Evolutionary conservation across 2,113 vertebrate species (phyloP), one percentile per base, ranked within the genome.

Genomic region (Romanogobio albipinnatus): DNA sequence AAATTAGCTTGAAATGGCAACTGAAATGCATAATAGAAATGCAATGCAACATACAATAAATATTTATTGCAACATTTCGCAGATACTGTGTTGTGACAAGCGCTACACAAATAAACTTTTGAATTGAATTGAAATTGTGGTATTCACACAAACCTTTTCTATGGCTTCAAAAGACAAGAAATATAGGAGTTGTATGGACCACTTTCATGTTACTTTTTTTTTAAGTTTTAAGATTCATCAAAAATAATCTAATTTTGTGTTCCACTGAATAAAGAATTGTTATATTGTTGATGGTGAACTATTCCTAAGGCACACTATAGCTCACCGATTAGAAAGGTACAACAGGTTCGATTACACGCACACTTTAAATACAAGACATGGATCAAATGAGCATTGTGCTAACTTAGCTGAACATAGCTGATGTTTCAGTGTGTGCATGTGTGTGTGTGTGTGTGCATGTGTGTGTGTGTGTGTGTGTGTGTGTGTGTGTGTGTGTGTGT

Each of bases 351-450:
- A 66, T 81, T 51, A 51, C 49, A 29, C 7, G 49, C 45, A 51
- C 71, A 74, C 76, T 62, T 79, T 79, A 61, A 39, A 79, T 61
- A 61, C n/a, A 45, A 47, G 59, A 22, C 61, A 64, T 66, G 5
- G 43, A 81, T 51, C 59, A 66, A 66, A 81, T 79, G 56, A 62
- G 36, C 22, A 62, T 47, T 62, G 78, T 66, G 78, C 61, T 81
- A 17, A 62, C 24, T 66, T 81, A 26, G 39, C 43, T 14, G 59
- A 43, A 80, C 43, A 13, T 47, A 29, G 24, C 61, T 64, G 78
- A 64, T 81, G 59, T 66, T 66, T 73, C 10, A 61, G 17, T 47
- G 26, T 1, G 13, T 82, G 78, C 62, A 10, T 86, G 26, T 77
- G 22, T 62, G 76, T 56, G 39, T 29, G 29, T 29, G 29, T 29